phyloP scores from a whole-genome alignment of 2,888 invertebrate species.

The Euplagia quadripunctaria region DNA sequence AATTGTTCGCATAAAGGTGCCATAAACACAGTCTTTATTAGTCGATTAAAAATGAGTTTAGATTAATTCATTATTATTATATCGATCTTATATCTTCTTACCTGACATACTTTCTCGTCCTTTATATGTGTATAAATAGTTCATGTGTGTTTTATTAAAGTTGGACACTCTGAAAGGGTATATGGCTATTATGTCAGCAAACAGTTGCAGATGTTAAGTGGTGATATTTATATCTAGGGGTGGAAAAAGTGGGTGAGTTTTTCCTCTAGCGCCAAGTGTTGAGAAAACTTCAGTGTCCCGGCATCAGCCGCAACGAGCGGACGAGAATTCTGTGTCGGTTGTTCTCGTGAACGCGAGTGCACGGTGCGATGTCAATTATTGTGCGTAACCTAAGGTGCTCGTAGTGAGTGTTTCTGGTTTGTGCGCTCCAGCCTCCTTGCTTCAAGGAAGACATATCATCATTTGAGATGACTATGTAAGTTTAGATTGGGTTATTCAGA shows the following conservation, averaged over 20 bases:
- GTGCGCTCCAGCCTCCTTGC: neutral
- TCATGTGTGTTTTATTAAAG: too few relatives aligned
- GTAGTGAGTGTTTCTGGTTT: slow-evolving; percentile 61
- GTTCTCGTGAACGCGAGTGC: slow-evolving; percentile 63
- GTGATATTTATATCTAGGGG: slow-evolving; percentile 44
- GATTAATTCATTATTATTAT: too few relatives aligned
- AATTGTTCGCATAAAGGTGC: too few relatives aligned
- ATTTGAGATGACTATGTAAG: slow-evolving; percentile 4
- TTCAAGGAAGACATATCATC: neutral
- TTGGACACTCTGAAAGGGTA: too few relatives aligned
- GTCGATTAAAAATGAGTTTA: too few relatives aligned
- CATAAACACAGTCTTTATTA: too few relatives aligned
- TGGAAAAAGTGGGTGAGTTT: slow-evolving; percentile 52
- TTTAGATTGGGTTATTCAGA: neutral
- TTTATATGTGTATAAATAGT: too few relatives aligned
- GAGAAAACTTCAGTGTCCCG: slow-evolving; percentile 72
- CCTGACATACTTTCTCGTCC: too few relatives aligned
- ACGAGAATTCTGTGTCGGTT: slow-evolving; percentile 53
- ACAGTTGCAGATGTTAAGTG: slow-evolving; percentile 51
- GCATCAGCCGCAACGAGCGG: slow-evolving; percentile 69
- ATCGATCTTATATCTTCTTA: too few relatives aligned
- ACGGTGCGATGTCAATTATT: slow-evolving; percentile 76
- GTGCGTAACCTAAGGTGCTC: slow-evolving; percentile 66
- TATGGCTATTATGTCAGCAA: too few relatives aligned
- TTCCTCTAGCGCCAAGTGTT: neutral